Evolutionary conservation across 2,797 vertebrate genomes (phyloP), one percentile per base, ranked within the genome.

Genomic region (Uromys caudimaculatus): DNA sequence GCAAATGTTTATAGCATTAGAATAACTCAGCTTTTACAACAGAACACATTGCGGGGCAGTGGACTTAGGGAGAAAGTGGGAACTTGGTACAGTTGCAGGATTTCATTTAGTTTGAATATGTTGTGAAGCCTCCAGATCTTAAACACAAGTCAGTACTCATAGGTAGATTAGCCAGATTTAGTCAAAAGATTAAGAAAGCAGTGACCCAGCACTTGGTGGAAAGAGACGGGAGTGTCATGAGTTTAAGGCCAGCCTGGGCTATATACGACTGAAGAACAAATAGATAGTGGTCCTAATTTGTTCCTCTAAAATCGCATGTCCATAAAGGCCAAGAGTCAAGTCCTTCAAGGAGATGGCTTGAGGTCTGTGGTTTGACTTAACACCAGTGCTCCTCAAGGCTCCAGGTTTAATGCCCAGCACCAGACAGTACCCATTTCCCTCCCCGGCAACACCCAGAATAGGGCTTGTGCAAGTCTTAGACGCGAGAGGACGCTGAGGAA

Each of bases 221-320:
- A n/a, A 50, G 21, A 64, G 16, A 27, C 9, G 6, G 4, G 9
- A 24, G 4, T 77, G 47, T 90, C 44, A 27, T 47, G 75, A 38
- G 35, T 38, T n/a, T 41, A 90, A 64, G 44, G 75, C 75, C 38
- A 78, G 13, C 27, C 21, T 90, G 58, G 32, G 58, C 58, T 64
- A 52, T 35, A n/a, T 64, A 44, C 11, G 24, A 32, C 67, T 73
- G 32, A 87, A 35, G 44, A 5, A 76, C 82, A 58, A 89, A 50
- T 58, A 71, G 23, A 87, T 95, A 29, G 88, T 95, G 29, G 14
- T 77, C n/a, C 0, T 58, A 41, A 3, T 95, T 93, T 96, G 79
- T 91, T 85, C 75, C 67, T 90, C 73, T 88, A 86, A 96, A 93
- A 54, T 82, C 76, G 16, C 27, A 3, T 95, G 76, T 82, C 89